phyloP scores from a whole-genome alignment of 2,797 vertebrate species.

The Eupleurogrammus muticus region DNA sequence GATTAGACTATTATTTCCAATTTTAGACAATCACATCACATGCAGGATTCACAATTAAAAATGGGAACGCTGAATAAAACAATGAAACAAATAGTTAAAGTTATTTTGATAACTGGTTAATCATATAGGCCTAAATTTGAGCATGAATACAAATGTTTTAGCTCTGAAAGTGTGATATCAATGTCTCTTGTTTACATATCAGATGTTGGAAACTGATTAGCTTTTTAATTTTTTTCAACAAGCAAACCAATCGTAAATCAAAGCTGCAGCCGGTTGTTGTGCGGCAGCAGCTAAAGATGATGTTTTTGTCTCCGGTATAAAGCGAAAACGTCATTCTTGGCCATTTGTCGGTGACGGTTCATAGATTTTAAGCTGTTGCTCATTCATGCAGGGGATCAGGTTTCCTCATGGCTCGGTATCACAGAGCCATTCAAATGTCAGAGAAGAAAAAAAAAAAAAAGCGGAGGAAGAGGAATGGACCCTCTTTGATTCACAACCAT shows the following conservation, averaged over 20 bases:
- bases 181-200: too few species aligned
- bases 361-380: neutral
- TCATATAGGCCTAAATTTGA: neutral
- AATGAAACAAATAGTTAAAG: too few species aligned
- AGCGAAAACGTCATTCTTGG: too few species aligned
- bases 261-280: neutral
- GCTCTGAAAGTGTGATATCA: too few species aligned
- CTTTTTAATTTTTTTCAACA: neutral
- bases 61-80: too few species aligned
- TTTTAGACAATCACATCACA: too few species aligned
- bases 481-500: constrained; percentile 47
- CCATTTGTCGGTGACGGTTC: neutral
- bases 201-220: too few species aligned
- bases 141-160: neutral
- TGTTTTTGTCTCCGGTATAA: too few species aligned
- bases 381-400: constrained; percentile 31
- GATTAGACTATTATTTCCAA: too few species aligned
- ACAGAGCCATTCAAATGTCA: constrained; percentile 40
- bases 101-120: neutral
- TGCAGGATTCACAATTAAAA: too few species aligned
- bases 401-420: constrained; percentile 32
- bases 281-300: neutral
- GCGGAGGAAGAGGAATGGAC: too few species aligned
- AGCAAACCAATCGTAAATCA: neutral
- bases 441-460: too few species aligned